Evolutionary conservation across 1,140 invertebrate species (phyloP), one percentile per base, ranked within the genome.

Genomic region (Diachasma alloeum): DNA sequence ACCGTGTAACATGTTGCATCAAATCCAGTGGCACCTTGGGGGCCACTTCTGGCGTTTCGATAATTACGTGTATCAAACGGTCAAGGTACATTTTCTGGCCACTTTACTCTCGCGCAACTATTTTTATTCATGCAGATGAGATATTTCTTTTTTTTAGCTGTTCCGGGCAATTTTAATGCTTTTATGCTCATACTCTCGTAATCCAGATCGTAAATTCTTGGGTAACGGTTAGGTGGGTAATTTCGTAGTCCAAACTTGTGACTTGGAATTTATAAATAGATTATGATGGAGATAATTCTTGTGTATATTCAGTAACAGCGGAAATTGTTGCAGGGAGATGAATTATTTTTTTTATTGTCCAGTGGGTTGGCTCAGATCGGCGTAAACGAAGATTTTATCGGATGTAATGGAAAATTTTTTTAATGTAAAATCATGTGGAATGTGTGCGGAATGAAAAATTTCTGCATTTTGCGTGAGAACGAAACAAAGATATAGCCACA

Each of bases 1-100:
- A 63, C 22, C 59, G 59, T 63, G 59, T 63, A 72, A 72, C 69
- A 37, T 70, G 36, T 72, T 72, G 22, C 59, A 63, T 63, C 22
- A 63, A 63, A 63, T n/a, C 10, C 24, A n/a, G 11, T 26, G 19
- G 59, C 59, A 26, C 59, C 59, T 63, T 63, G 24, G 19, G 59
- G 19, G 19, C 24, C 24, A 63, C 19, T 63, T 63, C 11, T 63
- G 24, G 59, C 59, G 59, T 63, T 63, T 31, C 59, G 24, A 63
- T 63, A 26, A 63, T 63, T 63, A 26, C 19, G 24, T 26, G 19
- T 24, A 63, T 63, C 24, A 26, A 63, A 63, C 19, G 22, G 59
- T 63, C 59, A 63, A 26, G 59, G 59, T 63, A 63, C 10, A 63
- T 63, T 26, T 26, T 63, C 24, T 31, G 19, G 24, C 59, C 59